These are phyloP conservation scores for Antedon mediterranea DNA, from an alignment of 53 echinoderm and acorn worm genomes.

Conservation along the genomic window DNA sequence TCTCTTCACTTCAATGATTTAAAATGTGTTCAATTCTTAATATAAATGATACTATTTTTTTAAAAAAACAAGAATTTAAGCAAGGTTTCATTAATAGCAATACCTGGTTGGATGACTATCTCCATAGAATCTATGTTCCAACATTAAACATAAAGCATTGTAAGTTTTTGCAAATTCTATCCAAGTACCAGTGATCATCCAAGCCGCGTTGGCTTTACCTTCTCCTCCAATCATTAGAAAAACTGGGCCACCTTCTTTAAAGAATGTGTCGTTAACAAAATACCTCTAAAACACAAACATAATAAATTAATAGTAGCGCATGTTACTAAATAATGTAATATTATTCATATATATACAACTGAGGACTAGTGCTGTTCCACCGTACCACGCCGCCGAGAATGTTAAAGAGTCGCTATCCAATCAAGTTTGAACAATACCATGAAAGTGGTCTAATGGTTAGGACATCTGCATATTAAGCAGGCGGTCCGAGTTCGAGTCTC, in stretches of 20 bases:
- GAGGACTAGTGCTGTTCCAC: no score
- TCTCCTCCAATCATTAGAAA: constrained; percentile 97
- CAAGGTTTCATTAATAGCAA: no score
- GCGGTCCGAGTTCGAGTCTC: no score
- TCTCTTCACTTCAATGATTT: not conserved
- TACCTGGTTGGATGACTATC: constrained; percentile 88
- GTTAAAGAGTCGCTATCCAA: no score
- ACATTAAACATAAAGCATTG: constrained; percentile 68
- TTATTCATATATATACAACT: no score
- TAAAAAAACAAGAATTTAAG: no score
- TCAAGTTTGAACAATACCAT: no score
- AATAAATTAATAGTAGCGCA: no score
- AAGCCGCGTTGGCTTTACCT: constrained; percentile 54
- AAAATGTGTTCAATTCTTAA: not conserved
- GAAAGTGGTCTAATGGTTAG: no score
- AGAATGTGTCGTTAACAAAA: constrained; percentile 71
- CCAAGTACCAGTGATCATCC: constrained; percentile 86
- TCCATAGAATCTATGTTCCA: constrained; percentile 90
- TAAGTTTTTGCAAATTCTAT: constrained; percentile 47
- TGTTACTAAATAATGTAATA: not conserved
- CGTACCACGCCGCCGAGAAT: no score
- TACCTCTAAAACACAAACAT: constrained; percentile 41
- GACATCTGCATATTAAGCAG: no score
- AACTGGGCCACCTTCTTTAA: constrained; percentile 53
- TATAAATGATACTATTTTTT: not conserved